Percentiles rank a stretch among this genome's conserved stretches.
phyloP scores from a whole-genome alignment of 2,888 invertebrate species.

The Mythimna ferrago region DNA sequence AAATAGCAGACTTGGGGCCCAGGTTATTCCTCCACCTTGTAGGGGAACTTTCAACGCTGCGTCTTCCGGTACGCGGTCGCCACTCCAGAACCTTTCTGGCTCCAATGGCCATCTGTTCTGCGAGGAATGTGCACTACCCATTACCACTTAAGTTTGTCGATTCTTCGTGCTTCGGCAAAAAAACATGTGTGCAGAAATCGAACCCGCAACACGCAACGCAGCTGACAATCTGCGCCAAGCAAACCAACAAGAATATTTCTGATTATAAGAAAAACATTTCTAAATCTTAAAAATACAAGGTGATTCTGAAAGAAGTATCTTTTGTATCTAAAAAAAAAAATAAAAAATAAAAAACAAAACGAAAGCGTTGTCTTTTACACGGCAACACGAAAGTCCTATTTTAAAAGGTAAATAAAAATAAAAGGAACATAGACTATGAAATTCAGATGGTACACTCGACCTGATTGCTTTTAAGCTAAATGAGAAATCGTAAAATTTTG shows the following conservation, averaged over 20 bases:
- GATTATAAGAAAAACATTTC: neutral
- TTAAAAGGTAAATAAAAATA: slow-evolving; percentile 39
- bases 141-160: too few relatives aligned
- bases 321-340: neutral
- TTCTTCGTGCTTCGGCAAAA: too few relatives aligned
- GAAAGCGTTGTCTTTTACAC: neutral
- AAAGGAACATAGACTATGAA: slow-evolving; percentile 21
- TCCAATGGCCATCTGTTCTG: too few relatives aligned
- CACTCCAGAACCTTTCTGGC: too few relatives aligned
- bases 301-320: neutral
- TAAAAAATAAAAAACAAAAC: neutral
- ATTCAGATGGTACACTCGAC: slow-evolving; percentile 38
- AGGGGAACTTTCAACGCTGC: too few relatives aligned
- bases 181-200: too few relatives aligned
- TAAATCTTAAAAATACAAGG: neutral
- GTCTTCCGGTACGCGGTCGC: too few relatives aligned
- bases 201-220: too few relatives aligned
- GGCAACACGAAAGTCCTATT: neutral
- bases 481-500: slow-evolving; percentile 53
- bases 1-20: too few relatives aligned
- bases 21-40: too few relatives aligned
- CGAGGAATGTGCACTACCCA: too few relatives aligned
- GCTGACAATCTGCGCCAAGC: too few relatives aligned
- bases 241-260: neutral
- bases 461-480: slow-evolving; percentile 59